Evolutionary conservation across 2,113 vertebrate genomes (phyloP).

Genomic region (Eudyptes chrysolophus): DNA sequence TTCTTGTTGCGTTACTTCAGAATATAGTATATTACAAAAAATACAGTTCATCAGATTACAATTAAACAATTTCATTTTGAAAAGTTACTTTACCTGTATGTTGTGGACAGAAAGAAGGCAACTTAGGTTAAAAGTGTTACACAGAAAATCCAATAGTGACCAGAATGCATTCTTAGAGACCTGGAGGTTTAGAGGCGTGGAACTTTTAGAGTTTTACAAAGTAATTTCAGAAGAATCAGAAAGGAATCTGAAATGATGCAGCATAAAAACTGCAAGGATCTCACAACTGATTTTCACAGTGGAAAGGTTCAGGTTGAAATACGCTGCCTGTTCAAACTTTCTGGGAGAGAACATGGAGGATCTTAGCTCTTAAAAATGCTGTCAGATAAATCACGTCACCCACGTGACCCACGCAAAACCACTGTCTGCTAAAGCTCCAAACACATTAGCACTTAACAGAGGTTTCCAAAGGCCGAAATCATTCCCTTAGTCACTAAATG

Average conservation of each 20-base stretch:
- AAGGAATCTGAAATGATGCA: background rate
- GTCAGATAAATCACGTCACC: background rate
- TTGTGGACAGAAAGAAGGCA: background rate
- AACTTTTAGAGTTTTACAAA: background rate
- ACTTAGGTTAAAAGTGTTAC: background rate
- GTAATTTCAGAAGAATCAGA: background rate
- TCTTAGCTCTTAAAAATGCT: background rate
- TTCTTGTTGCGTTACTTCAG: background rate
- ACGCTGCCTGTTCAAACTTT: background rate
- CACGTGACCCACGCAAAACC: background rate
- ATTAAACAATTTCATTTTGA: background rate
- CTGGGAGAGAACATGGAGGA: background rate
- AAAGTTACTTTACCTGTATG: background rate
- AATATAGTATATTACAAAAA: background rate
- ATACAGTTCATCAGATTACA: background rate
- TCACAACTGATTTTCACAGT: background rate
- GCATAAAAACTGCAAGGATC: background rate
- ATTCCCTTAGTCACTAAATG: conserved; percentile 88
- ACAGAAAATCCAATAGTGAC: background rate
- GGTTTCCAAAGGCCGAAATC: background rate
- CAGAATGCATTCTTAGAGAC: background rate
- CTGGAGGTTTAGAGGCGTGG: background rate
- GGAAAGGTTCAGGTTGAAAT: background rate
- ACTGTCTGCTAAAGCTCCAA: background rate
- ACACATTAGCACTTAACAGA: background rate